Evolutionary conservation across 2,888 invertebrate genomes (phyloP).

Genomic region (Crossocerus cetratus): DNA sequence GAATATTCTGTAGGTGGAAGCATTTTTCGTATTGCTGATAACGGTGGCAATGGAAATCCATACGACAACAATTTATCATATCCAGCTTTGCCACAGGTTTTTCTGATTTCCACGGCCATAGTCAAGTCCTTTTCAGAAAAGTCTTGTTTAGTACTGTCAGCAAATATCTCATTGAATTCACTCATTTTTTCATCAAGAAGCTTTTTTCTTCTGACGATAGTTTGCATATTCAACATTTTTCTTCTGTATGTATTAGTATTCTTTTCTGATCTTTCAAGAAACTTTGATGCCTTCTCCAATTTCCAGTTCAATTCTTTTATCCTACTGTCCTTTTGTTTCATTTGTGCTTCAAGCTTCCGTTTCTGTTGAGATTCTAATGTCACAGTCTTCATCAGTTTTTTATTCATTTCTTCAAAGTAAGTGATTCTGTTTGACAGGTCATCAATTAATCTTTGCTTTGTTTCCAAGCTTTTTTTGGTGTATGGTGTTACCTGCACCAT

Average conservation of each 20-base stretch:
- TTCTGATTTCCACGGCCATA: conserved; percentile 62
- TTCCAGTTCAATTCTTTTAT: conserved; percentile 74
- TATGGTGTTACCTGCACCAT: conserved; percentile 4
- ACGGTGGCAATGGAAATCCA: conserved; percentile 66
- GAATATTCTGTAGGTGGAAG: conserved; percentile 31
- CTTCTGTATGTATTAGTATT: conserved; percentile 69
- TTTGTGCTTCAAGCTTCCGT: conserved; percentile 63
- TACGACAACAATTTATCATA: conserved; percentile 63
- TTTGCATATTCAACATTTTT: conserved; percentile 70
- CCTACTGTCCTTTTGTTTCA: conserved; percentile 67
- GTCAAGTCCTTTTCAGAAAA: conserved; percentile 60
- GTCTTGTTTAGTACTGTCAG: conserved; percentile 52
- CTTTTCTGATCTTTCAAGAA: conserved; percentile 70
- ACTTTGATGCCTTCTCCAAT: conserved; percentile 71
- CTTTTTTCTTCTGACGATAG: conserved; percentile 63
- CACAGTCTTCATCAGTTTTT: conserved; percentile 66
- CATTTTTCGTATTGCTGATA: conserved; percentile 50
- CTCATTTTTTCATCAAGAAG: conserved; percentile 61
- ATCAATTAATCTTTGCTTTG: conserved; percentile 55
- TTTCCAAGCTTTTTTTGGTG: conserved; percentile 31
- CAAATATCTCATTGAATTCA: conserved; percentile 57
- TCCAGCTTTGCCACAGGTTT: conserved; percentile 60
- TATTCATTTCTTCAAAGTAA: conserved; percentile 66
- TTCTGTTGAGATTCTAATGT: conserved; percentile 63
- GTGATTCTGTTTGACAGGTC: conserved; percentile 64